Evolutionary conservation across 2,888 invertebrate species (phyloP), one percentile per base, ranked within the genome.

Genomic region (Mechanitis mazaeus): DNA sequence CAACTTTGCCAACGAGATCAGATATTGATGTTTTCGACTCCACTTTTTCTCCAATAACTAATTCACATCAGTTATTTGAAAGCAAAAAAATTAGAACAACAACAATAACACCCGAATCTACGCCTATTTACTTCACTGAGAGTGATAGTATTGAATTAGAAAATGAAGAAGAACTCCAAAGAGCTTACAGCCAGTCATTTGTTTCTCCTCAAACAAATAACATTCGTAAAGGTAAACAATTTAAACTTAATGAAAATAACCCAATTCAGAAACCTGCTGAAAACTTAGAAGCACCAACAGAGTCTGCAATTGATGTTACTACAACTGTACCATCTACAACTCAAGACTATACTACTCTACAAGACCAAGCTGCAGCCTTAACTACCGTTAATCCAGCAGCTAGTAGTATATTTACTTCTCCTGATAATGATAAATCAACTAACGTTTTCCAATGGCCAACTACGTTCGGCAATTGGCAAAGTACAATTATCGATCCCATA

Each of bases 141-240:
- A 76, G 82, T 2, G 87, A 87, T 56, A 88, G 83, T 63, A 73
- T 82, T 31, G 89, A 89, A 70, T 71, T 85, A 56, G 92, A 92
- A 56, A 92, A 93, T 66, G 91, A 91, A 53, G 93, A 93, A 74
- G 92, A 93, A 75, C 78, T 94, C 50, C 93, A 94, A 81, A 91
- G 93, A 65, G 93, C 94, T 33, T 94, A 94, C 68, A 93, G 93
- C 54, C 94, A 94, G 73, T 94, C 94, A 0, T 94, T 94, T 70
- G 85, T 93, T 33, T 90, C 92, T 2, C 92, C 92, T 42, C 91
- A 91, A 70, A 91, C 91, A 61, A 87, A 84, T 62, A 88, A 82
- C 64, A 65, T 86, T 33, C 77, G 89, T 65, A 79, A 87, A 71
- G 84, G 90, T 7, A 86, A 91, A 73, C 84, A 86, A 61, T 70